phyloP scores from a whole-genome alignment of 1,140 invertebrate species.

The Rhizoglyphus robini region DNA sequence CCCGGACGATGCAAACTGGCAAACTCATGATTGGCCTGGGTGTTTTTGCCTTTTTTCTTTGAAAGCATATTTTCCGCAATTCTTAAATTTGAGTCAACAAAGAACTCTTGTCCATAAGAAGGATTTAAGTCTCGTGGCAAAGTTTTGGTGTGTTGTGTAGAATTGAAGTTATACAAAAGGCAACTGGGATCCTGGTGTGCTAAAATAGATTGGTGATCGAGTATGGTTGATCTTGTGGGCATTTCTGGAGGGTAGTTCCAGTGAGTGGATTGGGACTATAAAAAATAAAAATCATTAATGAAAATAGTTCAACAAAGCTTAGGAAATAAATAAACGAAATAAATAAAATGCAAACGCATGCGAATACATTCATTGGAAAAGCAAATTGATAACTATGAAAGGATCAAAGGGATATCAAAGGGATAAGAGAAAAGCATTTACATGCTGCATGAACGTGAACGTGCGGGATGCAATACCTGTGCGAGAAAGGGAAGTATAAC shows the following conservation, averaged over 20 bases:
- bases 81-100: neutral
- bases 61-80: neutral
- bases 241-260: constrained; percentile 12
- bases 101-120: neutral
- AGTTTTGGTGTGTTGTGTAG: neutral
- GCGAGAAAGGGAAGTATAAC: constrained; percentile 3
- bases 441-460: neutral
- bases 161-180: constrained; percentile 12
- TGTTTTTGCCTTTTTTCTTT: neutral
- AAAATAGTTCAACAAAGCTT: neutral
- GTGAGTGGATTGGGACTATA: neutral
- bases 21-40: neutral
- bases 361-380: neutral
- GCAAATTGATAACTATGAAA: no score
- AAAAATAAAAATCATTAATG: neutral
- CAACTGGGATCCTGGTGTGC: constrained; percentile 7
- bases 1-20: neutral
- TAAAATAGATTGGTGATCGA: constrained; percentile 21
- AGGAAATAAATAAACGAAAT: neutral
- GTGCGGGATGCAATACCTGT: constrained; percentile 19
- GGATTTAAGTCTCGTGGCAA: constrained; percentile 7
- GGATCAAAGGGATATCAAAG: no score
- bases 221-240: neutral
- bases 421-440: neutral
- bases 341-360: neutral